These are phyloP conservation scores for Seriola dumerili DNA, from an alignment of 2,113 vertebrate genomes.

Conservation along the genomic window DNA sequence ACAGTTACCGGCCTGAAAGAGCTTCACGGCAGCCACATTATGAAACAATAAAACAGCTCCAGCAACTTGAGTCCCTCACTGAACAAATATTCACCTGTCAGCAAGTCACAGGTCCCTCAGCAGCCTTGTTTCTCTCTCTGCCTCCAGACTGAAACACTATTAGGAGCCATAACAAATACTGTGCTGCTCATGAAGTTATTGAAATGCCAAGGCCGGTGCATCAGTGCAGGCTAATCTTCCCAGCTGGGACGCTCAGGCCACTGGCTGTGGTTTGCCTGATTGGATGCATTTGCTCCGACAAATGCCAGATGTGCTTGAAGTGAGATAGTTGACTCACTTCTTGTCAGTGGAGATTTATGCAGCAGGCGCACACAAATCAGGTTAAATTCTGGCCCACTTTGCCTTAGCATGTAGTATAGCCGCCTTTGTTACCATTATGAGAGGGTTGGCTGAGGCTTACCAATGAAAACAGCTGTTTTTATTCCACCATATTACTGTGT, in stretches of 20 bases:
- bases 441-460: slow-evolving; percentile 26
- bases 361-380: slow-evolving; percentile 10
- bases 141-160: neutral
- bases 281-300: slow-evolving; percentile 51
- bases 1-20: slow-evolving; percentile 4
- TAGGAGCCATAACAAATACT: slow-evolving; percentile 10
- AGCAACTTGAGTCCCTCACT: neutral
- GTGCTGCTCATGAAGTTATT: slow-evolving; percentile 34
- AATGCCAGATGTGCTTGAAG: slow-evolving; percentile 51
- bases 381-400: neutral
- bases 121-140: neutral
- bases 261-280: slow-evolving; percentile 55
- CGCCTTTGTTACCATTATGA: slow-evolving; percentile 21
- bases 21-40: neutral
- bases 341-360: slow-evolving; percentile 4
- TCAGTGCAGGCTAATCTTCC: slow-evolving; percentile 35
- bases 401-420: neutral
- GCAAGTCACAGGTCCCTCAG: neutral
- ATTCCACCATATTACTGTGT: slow-evolving; percentile 9
- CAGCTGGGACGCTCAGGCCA: slow-evolving; percentile 40
- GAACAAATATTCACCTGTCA: neutral
- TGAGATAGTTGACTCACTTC: slow-evolving; percentile 28
- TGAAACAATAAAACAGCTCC: neutral
- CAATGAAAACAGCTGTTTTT: slow-evolving; percentile 32
- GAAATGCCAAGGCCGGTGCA: slow-evolving; percentile 42